Percentiles rank a stretch among this genome's conserved stretches.
Evolutionary conservation across 2,113 vertebrate species (phyloP).

Genomic region (Aphelocoma coerulescens): DNA sequence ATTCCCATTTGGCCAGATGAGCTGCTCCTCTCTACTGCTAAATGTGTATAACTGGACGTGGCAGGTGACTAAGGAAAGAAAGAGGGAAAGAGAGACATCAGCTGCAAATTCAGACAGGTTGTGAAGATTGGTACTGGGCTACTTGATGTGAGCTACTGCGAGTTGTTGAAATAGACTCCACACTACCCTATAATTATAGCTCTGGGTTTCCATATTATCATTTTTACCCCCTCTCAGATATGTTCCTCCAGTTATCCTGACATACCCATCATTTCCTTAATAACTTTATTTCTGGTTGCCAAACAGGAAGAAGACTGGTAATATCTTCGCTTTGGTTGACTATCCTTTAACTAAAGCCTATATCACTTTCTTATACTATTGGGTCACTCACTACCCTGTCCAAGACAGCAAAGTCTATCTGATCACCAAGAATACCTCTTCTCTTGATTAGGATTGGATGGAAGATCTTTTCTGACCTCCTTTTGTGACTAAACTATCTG

Average conservation of each 20-base stretch:
- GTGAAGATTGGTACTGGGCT: neutral
- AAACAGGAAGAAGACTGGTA: neutral
- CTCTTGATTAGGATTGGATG: neutral
- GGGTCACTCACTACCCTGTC: neutral
- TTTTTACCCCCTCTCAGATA: neutral
- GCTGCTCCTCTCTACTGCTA: neutral
- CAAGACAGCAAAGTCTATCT: neutral
- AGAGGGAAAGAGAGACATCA: neutral
- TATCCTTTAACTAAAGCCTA: neutral
- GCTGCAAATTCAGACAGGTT: neutral
- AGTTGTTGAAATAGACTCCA: neutral
- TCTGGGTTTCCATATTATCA: neutral
- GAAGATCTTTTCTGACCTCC: neutral
- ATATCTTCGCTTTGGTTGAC: neutral
- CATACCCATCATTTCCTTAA: neutral
- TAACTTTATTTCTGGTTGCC: neutral
- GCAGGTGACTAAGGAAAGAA: neutral
- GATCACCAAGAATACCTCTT: neutral
- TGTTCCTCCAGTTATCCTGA: neutral
- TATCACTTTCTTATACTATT: neutral
- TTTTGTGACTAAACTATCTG: neutral
- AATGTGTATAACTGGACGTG: accelerated
- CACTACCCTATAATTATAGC: neutral
- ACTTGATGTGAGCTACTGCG: neutral
- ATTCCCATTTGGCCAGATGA: neutral